These are phyloP conservation scores for Drosophila ironensis DNA, from an alignment of 1,140 invertebrate genomes.

Conservation along the genomic window DNA sequence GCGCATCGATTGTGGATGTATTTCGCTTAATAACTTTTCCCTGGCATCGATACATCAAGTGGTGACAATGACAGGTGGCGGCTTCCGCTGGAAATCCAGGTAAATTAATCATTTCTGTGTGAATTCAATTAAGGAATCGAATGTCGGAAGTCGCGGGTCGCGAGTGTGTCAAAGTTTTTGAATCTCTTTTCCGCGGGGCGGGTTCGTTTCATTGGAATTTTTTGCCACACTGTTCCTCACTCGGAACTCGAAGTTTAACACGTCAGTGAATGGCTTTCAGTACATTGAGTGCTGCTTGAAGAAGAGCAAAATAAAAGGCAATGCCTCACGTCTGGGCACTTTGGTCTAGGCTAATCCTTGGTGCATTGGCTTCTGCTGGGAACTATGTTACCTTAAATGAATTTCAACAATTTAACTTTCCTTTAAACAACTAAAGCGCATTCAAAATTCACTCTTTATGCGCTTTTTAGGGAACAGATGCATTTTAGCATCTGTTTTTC, in stretches of 20 bases:
- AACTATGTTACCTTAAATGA: no score
- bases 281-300: not conserved
- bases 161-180: constrained; percentile 19
- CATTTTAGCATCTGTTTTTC: constrained; percentile 23
- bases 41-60: constrained; percentile 44
- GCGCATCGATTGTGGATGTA: constrained; percentile 4
- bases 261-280: constrained; percentile 12
- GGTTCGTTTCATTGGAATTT: not conserved
- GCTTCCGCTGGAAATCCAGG: constrained; percentile 11
- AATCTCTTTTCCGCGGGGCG: constrained; percentile 2
- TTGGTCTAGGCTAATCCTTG: constrained; percentile 1
- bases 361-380: no score
- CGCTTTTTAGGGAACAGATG: constrained; percentile 7
- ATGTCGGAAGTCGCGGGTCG: not conserved
- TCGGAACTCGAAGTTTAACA: constrained; percentile 36
- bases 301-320: constrained; percentile 2
- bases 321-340: constrained; percentile 20
- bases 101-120: constrained; percentile 45
- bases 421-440: no score
- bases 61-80: constrained; percentile 33
- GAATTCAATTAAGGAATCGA: constrained; percentile 35
- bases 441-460: no score
- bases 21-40: constrained; percentile 28
- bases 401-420: no score
- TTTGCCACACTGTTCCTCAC: constrained; percentile 1